Percentiles rank a stretch among this genome's conserved stretches.
phyloP scores from a whole-genome alignment of 2,113 vertebrate genomes.

The Chroicocephalus ridibundus region DNA sequence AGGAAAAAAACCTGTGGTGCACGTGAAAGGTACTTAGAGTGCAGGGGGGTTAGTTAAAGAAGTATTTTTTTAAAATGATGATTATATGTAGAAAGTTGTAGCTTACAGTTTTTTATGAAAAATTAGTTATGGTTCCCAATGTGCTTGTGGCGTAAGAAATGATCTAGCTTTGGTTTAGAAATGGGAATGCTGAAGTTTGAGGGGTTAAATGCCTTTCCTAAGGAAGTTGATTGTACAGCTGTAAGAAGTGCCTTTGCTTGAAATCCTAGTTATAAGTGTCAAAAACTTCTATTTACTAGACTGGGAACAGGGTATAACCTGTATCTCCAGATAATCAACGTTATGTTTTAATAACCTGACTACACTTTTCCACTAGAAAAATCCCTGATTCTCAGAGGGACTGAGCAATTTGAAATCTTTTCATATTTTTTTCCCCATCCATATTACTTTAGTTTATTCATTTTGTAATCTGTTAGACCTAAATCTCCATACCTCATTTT shows the following conservation, averaged over 20 bases:
- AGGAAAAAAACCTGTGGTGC: background rate
- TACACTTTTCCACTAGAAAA: background rate
- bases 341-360: background rate
- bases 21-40: background rate
- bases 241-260: background rate
- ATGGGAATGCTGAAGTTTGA: background rate
- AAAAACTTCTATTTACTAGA: background rate
- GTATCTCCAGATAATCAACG: background rate
- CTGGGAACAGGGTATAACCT: background rate
- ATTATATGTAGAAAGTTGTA: background rate
- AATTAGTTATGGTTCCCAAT: background rate
- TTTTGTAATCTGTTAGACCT: background rate
- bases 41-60: background rate
- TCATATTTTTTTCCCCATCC: background rate
- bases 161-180: background rate
- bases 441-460: background rate
- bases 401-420: background rate
- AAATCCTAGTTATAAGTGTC: background rate
- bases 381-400: background rate
- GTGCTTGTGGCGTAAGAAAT: background rate
- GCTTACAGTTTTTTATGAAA: background rate
- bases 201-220: background rate
- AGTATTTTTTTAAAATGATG: accelerated
- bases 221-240: background rate
- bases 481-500: background rate